Evolutionary conservation across 1,140 invertebrate species (phyloP), one percentile per base, ranked within the genome.

Genomic region (Scaptomyza hsui): DNA sequence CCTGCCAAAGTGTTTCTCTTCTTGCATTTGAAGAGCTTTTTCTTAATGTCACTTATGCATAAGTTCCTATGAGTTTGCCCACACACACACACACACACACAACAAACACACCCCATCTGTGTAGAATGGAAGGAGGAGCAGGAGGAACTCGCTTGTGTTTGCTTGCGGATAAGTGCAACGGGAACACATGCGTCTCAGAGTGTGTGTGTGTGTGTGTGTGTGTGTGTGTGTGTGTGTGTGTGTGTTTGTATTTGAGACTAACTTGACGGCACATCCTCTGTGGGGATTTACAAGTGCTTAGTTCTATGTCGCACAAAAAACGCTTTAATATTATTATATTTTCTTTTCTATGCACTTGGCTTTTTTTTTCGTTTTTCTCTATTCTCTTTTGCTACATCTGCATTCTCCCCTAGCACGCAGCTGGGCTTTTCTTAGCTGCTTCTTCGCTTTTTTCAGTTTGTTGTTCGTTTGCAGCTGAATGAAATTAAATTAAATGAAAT

Each of bases 11-110:
- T 88, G 82, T 85, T 89, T 89, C 72, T 89, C 82, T 89, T 89
- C 82, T 89, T 89, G 81, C 77, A 80, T 83, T 89, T 85, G 80
- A 85, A 89, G 86, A 89, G 86, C 86, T 89, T 89, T 89, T 89
- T 86, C 86, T 89, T 89, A 89, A 89, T 89, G 86, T 89, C 86
- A 89, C 86, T 89, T 89, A 89, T 89, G 85, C 86, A 89, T 89
- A 89, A 89, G 86, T 89, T 89, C 80, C 80, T 89, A 89, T 85
- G 85, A 89, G 86, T 89, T 80, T 81, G 78, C 48, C 71, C 67
- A 75, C 39, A 56, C 52, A 32, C 35, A 48, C 19, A 26, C 65
- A 62, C 56, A 75, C 57, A 67, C 62, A 55, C 60, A 53, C 48
- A 35, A 35, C 56, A 67, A 12, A 35, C 24, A 41, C 37, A 51